Percentiles rank a stretch among this genome's conserved stretches.
Conservation (phyloP, 2,888 invertebrate species). For the Malthinus flaveolus region DNA sequence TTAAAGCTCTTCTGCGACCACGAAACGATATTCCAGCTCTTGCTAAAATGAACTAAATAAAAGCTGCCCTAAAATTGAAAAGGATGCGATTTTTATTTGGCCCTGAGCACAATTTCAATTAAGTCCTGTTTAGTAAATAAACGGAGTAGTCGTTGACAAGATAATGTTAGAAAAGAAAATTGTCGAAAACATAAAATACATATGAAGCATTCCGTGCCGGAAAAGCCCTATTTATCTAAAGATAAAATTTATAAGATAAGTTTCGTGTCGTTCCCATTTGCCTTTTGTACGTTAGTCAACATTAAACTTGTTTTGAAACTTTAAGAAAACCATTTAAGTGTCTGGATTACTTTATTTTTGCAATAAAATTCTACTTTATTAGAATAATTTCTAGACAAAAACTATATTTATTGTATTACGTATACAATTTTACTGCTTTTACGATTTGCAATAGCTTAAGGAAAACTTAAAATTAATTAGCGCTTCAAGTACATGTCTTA, state of each 20-base stretch:
- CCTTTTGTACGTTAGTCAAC: constrained; percentile 16
- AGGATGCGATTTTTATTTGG: too few species aligned
- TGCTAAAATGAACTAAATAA: too few species aligned
- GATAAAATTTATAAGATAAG: constrained; percentile 17
- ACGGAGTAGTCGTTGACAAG: neutral
- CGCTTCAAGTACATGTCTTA: too few species aligned
- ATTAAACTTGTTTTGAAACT: constrained; percentile 15
- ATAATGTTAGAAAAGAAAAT: neutral
- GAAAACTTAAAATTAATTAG: too few species aligned
- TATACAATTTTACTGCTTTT: too few species aligned
- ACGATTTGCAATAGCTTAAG: too few species aligned
- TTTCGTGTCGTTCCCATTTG: constrained; percentile 14
- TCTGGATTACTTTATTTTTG: too few species aligned
- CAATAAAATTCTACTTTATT: constrained; percentile 5
- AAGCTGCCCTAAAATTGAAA: too few species aligned
- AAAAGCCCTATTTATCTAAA: constrained; percentile 12
- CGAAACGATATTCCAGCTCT: too few species aligned
- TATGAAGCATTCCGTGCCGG: constrained; percentile 7
- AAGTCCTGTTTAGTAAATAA: neutral
- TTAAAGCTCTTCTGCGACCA: too few species aligned
- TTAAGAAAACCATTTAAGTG: too few species aligned
- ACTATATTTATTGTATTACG: too few species aligned
- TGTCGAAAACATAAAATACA: neutral
- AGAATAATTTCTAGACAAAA: neutral
- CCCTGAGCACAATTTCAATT: neutral